Percentiles rank a stretch among this genome's conserved stretches.
Conservation (phyloP, 2,888 invertebrate species). For the Junonia oenone region DNA sequence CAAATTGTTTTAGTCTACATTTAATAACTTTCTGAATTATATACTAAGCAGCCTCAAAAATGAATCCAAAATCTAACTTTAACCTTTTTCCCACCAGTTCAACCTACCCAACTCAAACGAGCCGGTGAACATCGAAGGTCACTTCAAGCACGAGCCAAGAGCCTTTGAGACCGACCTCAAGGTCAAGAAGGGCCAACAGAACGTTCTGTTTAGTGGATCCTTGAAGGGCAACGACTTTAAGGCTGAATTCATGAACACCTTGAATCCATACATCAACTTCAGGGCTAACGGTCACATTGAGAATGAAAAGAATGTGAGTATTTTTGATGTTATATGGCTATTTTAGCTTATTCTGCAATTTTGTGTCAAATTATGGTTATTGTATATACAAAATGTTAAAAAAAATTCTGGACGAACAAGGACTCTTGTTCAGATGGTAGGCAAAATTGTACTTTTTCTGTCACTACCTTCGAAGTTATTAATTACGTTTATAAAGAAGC, state of each 20-base stretch:
- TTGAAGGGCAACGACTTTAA: constrained; percentile 60
- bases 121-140: constrained; percentile 72
- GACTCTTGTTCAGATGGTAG: too few species aligned
- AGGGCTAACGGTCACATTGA: constrained; percentile 78
- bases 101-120: constrained; percentile 55
- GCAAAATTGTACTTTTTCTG: too few species aligned
- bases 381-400: too few species aligned
- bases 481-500: too few species aligned
- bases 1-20: too few species aligned
- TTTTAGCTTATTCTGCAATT: too few species aligned
- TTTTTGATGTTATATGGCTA: too few species aligned
- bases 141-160: constrained; percentile 53
- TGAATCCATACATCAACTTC: constrained; percentile 81
- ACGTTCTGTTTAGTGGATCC: constrained; percentile 67
- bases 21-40: too few species aligned
- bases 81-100: constrained; percentile 32
- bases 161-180: constrained; percentile 70
- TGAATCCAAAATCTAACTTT: neutral
- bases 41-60: too few species aligned
- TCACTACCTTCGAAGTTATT: too few species aligned
- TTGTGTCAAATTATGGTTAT: too few species aligned
- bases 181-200: constrained; percentile 68
- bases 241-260: constrained; percentile 77
- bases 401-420: too few species aligned
- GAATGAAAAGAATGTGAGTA: constrained; percentile 54